Conservation (phyloP, 2,888 invertebrate genomes). For the Acleris sparsana region DNA sequence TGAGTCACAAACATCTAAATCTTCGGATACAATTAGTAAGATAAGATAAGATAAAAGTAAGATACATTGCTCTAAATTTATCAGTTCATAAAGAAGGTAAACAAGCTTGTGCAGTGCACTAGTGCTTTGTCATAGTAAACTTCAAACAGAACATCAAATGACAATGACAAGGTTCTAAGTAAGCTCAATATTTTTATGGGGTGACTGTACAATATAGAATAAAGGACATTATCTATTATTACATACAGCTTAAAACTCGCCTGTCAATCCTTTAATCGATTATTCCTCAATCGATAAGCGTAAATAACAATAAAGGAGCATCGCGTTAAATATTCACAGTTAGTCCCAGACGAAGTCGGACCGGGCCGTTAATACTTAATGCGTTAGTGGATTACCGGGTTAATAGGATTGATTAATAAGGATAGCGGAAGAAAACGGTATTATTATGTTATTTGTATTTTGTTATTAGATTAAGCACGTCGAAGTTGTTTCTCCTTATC, state of each 20-base stretch:
- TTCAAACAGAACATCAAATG: too few relatives aligned
- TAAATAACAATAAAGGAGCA: constrained; percentile 15
- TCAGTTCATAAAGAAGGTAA: too few relatives aligned
- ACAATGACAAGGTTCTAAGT: too few relatives aligned
- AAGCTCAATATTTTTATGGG: too few relatives aligned
- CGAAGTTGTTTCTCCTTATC: too few relatives aligned
- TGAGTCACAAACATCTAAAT: too few relatives aligned
- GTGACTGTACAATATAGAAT: too few relatives aligned
- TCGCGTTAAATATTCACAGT: constrained; percentile 15
- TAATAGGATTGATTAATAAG: constrained; percentile 19
- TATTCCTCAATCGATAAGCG: constrained; percentile 4
- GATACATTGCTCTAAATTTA: too few relatives aligned
- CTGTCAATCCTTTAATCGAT: background rate
- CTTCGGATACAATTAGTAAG: too few relatives aligned
- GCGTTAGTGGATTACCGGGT: constrained; percentile 19
- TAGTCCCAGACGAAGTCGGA: constrained; percentile 6
- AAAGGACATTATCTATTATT: background rate
- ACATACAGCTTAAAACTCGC: background rate
- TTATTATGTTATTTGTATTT: background rate
- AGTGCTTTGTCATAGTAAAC: too few relatives aligned
- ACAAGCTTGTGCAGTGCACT: too few relatives aligned
- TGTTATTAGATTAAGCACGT: background rate
- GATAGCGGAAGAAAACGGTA: background rate
- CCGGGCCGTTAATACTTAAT: constrained; percentile 11
- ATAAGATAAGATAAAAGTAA: too few relatives aligned